Evolutionary conservation across 2,113 vertebrate species (phyloP), one percentile per base, ranked within the genome.

Genomic region (Hemicordylus capensis): DNA sequence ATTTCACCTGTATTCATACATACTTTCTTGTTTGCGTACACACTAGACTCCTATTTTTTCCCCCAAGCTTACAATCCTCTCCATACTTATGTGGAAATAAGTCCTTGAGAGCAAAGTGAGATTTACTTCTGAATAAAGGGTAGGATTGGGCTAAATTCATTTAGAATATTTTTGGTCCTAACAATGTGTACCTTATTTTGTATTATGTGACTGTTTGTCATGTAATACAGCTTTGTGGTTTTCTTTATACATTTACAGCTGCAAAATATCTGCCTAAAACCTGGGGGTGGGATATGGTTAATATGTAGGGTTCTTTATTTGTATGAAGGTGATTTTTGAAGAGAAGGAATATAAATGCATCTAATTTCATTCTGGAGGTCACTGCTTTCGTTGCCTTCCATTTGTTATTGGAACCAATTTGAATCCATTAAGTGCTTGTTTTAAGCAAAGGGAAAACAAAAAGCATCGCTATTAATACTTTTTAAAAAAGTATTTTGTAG

Each of bases 1-100:
- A 39, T 44, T 77, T 91, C 76, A 75, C 87, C 42, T n/a, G 0
- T 24, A 89, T 89, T 90, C 79, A 56, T 80, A 76, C 75, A 31
- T 44, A 83, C 73, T 80, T 61, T 83, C 91, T 88, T 83, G 54
- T 39, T 51, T 89, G 87, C 67, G 14, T 58, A 54, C 85, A 58
- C 84, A 34, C 6, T 4, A 20, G 12, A 4, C 26, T n/a, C n/a
- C n/a, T n/a, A n/a, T n/a, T n/a, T n/a, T n/a, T n/a, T n/a, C n/a
- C n/a, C n/a, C n/a, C n/a, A n/a, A n/a, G n/a, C n/a, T n/a, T 69
- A 39, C 44, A 64, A 1, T 39, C 63, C 51, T 54, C 51, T 7
- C 11, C 51, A 9, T 80, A 39, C 12, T 54, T 64, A n/a, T n/a
- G n/a, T n/a, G 15, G 48, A 70, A 44, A 12, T 26, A 69, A 72